Evolutionary conservation across 2,888 invertebrate genomes (phyloP), one percentile per base, ranked within the genome.

Genomic region (Drymonia ruficornis): DNA sequence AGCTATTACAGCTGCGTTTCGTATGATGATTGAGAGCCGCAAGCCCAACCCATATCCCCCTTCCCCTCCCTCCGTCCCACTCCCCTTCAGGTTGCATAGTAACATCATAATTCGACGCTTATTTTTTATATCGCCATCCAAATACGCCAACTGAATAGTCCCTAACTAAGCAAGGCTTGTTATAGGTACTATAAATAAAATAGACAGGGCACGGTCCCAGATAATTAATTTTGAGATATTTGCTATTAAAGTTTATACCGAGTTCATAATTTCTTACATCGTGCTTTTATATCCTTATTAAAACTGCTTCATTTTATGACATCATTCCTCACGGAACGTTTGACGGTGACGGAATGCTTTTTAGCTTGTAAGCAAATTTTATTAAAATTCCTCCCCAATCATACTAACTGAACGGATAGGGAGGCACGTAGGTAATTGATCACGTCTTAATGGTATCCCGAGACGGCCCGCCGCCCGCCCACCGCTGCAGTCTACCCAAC

Each of bases 361-460:
- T 60, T 34, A 60, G 58, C 59, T 65, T 63, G 60, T 68, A 68
- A 69, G 63, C 60, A 50, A 61, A 57, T 65, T 71, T 68, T 73
- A 81, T 78, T 80, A 73, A 81, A 81, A 81, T 75, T 74, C 67
- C 73, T 66, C 68, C 67, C 67, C 68, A 67, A 74, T 73, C 70
- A 70, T 63, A 55, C 63, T 67, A 65, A 55, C 65, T 61, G 58
- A 63, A 64, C 49, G 59, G 55, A 65, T 56, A 48, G 59, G 63
- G 63, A 61, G 67, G 62, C 73, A 72, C 75, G 73, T 73, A 70
- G 80, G 78, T 85, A 85, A 86, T 86, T 86, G 86, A 86, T 85
- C 83, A 83, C 81, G 80, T 83, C 81, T 81, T 81, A 76, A 80
- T 78, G 72, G 67, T 57, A 52, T 56, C 63, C 16, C 6, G 13